Evolutionary conservation across 2,888 invertebrate species (phyloP), one percentile per base, ranked within the genome.

Genomic region (Blastobasis lacticolella): DNA sequence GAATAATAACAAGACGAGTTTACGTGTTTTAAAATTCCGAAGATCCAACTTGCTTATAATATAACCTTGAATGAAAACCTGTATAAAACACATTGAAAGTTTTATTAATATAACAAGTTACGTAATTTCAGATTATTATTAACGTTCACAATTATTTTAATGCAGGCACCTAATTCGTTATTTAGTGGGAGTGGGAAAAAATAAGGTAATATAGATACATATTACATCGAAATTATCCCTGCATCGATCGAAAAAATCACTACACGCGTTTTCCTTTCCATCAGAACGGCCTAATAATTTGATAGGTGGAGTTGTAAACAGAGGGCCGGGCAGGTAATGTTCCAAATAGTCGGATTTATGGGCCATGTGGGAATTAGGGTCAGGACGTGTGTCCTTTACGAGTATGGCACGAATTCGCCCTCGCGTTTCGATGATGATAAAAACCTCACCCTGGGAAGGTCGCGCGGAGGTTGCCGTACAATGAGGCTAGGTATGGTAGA

Each of bases 311-410:
- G 64, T 64, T 67, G 72, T 71, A 75, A 77, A 78, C 72, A 76
- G 56, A 68, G 76, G 76, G 74, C 61, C 63, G 65, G 69, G 67
- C 70, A 66, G 67, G 71, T 72, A 71, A 74, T 71, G 77, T 70
- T 71, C 76, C 68, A 73, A 75, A 79, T 76, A 71, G 71, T 68
- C 63, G 64, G 69, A 74, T 81, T 81, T 81, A 81, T 79, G 73
- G 67, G 73, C 70, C 75, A 67, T 70, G 66, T 57, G 75, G 73
- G 73, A 73, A 76, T 74, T 73, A 69, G 70, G 77, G 78, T 75
- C 72, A 78, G 75, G 70, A 72, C 68, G 65, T 56, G 65, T 70
- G 69, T 75, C 77, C 78, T 78, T 80, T 77, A 69, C 66, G 71
- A 73, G 69, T 71, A 64, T 66, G 61, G 57, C 64, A 67, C 67